These are phyloP conservation scores for Thalassophryne amazonica DNA, from an alignment of 2,797 vertebrate genomes.

Conservation along the genomic window DNA sequence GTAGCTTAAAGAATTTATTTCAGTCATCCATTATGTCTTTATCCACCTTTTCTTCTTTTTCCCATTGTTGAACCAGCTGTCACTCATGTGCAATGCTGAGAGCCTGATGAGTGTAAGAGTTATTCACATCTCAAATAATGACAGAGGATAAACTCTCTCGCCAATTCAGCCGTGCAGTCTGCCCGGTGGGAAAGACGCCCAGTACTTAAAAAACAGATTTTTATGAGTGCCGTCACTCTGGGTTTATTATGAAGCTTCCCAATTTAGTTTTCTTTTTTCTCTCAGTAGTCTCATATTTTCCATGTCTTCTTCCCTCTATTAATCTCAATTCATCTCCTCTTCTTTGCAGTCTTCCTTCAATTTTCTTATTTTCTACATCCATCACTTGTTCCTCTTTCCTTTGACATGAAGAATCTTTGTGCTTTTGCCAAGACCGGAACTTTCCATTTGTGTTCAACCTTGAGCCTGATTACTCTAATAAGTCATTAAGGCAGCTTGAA, in stretches of 20 bases:
- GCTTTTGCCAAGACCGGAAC: conserved; percentile 29
- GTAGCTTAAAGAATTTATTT: too few species aligned
- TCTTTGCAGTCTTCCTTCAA: not conserved
- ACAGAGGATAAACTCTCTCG: conserved; percentile 32
- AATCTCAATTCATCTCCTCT: conserved; percentile 10
- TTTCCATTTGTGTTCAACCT: conserved; percentile 51
- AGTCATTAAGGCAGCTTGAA: conserved; percentile 40
- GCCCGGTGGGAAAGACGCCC: conserved; percentile 28
- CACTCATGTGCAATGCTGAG: too few species aligned
- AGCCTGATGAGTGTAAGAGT: conserved; percentile 9
- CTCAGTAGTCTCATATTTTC: conserved; percentile 43
- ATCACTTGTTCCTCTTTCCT: not conserved
- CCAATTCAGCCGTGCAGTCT: conserved; percentile 51
- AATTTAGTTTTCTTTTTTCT: conserved; percentile 4
- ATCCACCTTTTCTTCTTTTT: too few species aligned
- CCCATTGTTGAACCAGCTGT: too few species aligned
- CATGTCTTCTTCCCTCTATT: conserved; percentile 33
- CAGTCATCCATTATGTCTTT: too few species aligned
- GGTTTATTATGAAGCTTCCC: conserved; percentile 3
- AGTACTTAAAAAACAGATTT: conserved; percentile 49
- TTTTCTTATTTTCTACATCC: not conserved
- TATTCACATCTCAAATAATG: conserved; percentile 32
- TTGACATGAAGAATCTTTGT: conserved; percentile 25
- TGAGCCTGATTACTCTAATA: conserved; percentile 51
- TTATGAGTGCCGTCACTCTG: conserved; percentile 44